Evolutionary conservation across 2,888 invertebrate genomes (phyloP), one percentile per base, ranked within the genome.

Genomic region (Pimpla rufipes): DNA sequence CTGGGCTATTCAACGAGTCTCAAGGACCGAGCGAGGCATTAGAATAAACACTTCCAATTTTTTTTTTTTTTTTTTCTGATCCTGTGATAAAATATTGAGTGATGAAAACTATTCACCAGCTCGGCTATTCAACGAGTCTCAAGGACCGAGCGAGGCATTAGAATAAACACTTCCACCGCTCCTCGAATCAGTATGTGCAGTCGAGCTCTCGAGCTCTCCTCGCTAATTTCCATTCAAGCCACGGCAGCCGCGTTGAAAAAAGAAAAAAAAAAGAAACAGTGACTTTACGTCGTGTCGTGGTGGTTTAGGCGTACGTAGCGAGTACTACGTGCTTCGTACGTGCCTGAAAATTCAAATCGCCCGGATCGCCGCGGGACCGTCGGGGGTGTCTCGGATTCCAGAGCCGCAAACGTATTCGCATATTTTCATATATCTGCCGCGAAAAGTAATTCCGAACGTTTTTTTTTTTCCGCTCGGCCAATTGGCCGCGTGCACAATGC

Each of bases 201-300:
- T 59, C 67, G 13, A 29, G 7, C 59, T 50, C 62, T 40, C 73
- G 52, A 47, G 55, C 62, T 47, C 29, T 62, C 37, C 52, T 55
- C 35, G 40, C 37, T 42, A 21, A 74, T 83, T 64, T 55, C 23
- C 71, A 83, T 83, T 83, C 70, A 10, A 68, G 37, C 45, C 83
- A 77, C 83, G 79, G 77, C 68, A 68, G 52, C 76, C 79, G 73
- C 68, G 83, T 77, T 73, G 64, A 66, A 45, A 67, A 59, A 73
- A 76, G 64, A 59, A 59, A 74, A 70, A 71, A 71, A 79, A 79
- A 55, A 59, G 64, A 40, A 21, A 45, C 11, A 42, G 23, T 40
- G 13, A 13, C 45, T 57, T 59, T 13, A 8, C 13, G 55, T 62
- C 47, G 35, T 45, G 45, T 59, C 59, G 10, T 47, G 45, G 73